Evolutionary conservation across 1,140 invertebrate species (phyloP).

Genomic region (Apis florea): DNA sequence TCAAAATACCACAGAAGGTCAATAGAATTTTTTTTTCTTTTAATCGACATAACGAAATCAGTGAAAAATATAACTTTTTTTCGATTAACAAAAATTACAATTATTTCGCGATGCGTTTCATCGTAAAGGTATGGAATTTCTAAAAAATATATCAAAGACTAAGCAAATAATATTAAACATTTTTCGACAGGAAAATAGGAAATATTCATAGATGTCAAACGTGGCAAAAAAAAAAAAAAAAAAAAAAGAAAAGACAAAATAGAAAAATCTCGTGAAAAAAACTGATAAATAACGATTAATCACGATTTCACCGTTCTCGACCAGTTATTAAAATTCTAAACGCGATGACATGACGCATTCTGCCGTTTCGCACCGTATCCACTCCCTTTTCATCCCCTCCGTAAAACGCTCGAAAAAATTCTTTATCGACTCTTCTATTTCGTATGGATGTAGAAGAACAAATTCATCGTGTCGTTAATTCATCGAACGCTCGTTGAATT

Average conservation of each 20-base stretch:
- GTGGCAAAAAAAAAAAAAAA: neutral
- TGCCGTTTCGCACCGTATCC: neutral
- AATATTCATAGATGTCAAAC: too few species aligned
- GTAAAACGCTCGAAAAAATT: neutral
- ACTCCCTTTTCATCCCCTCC: neutral
- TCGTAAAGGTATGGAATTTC: neutral
- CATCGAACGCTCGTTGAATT: neutral
- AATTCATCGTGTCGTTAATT: neutral
- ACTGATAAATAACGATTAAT: slow-evolving; percentile 9
- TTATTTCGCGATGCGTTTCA: neutral
- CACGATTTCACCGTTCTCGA: neutral
- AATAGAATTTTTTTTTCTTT: neutral
- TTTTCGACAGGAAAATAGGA: neutral
- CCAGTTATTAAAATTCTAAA: slow-evolving; percentile 26
- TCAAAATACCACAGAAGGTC: neutral
- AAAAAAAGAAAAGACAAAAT: neutral
- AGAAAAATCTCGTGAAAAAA: neutral
- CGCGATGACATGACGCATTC: neutral
- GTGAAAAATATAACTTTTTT: too few species aligned
- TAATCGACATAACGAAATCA: neutral
- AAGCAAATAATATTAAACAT: neutral
- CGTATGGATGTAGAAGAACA: neutral
- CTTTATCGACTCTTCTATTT: too few species aligned
- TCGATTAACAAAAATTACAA: neutral
- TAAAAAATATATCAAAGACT: neutral